phyloP scores from a whole-genome alignment of 2,797 vertebrate species.

The Euphonia xanthogaster region DNA sequence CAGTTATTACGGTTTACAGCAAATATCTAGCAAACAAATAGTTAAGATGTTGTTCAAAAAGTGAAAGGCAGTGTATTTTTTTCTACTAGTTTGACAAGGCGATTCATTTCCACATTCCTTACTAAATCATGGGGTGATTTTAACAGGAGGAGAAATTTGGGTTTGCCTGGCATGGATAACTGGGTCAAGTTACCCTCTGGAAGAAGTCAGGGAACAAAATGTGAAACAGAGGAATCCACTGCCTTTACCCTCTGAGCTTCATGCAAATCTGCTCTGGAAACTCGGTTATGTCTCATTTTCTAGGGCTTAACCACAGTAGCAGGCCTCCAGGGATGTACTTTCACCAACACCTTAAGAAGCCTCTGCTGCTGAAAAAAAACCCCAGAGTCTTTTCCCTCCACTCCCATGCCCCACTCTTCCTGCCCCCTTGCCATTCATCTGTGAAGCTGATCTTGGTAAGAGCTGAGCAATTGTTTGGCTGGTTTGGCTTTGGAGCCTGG shows the following conservation, averaged over 20 bases:
- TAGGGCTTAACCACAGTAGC: conserved; percentile 10
- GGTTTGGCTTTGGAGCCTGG: neutral
- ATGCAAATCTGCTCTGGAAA: conserved; percentile 39
- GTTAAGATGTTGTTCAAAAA: conserved; percentile 16
- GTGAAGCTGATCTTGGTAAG: neutral
- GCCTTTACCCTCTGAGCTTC: neutral
- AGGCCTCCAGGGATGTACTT: conserved; percentile 30
- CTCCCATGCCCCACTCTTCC: neutral
- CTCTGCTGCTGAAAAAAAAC: neutral
- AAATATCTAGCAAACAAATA: conserved; percentile 16
- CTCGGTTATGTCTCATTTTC: neutral
- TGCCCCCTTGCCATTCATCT: neutral
- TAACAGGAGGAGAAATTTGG: conserved; percentile 12
- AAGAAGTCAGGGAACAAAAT: neutral
- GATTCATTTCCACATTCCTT: conserved; percentile 1
- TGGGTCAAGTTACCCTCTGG: conserved; percentile 21
- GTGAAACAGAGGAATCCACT: neutral
- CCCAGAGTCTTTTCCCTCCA: neutral
- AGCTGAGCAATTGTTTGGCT: neutral
- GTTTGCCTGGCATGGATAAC: neutral
- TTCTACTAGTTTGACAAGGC: conserved; percentile 4
- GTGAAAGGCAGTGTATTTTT: neutral
- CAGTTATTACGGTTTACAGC: conserved; percentile 10
- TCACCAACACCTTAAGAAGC: neutral
- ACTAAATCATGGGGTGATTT: neutral